These are phyloP conservation scores for Arbacia lixula DNA, from an alignment of 53 echinoderm and acorn worm genomes.

Conservation along the genomic window DNA sequence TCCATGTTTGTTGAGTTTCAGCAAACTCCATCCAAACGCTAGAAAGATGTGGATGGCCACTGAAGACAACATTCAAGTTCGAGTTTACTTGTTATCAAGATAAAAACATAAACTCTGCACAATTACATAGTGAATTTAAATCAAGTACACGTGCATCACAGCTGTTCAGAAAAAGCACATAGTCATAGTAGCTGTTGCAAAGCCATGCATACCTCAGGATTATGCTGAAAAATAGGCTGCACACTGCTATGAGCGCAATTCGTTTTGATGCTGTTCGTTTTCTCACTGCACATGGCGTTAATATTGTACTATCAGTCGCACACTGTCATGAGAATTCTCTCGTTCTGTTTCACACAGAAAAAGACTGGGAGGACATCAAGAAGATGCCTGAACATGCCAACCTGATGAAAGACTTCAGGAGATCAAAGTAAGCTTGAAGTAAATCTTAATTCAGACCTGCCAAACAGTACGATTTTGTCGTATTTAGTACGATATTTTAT, in stretches of 20 bases:
- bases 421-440: constrained; percentile 88
- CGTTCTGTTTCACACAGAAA: constrained; percentile 59
- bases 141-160: background rate
- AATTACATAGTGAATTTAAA: background rate
- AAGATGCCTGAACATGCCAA: constrained; percentile 98
- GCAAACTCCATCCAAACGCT: too few relatives aligned
- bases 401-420: constrained; percentile 91
- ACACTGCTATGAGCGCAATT: too few relatives aligned
- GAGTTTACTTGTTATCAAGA: background rate
- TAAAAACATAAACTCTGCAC: too few relatives aligned
- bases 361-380: constrained; percentile 99
- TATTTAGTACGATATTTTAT: too few relatives aligned
- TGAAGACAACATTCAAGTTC: background rate
- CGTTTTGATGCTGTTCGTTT: too few relatives aligned
- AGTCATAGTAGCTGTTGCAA: too few relatives aligned
- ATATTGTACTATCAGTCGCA: too few relatives aligned
- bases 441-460: too few relatives aligned
- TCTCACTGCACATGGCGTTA: too few relatives aligned
- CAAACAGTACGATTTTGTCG: too few relatives aligned
- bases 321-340: background rate
- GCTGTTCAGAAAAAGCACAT: background rate
- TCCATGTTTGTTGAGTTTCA: background rate
- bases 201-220: background rate
- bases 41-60: background rate
- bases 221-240: too few relatives aligned